These are phyloP conservation scores for Clarias batrachus DNA, from an alignment of 2,113 vertebrate genomes.

Conservation along the genomic window DNA sequence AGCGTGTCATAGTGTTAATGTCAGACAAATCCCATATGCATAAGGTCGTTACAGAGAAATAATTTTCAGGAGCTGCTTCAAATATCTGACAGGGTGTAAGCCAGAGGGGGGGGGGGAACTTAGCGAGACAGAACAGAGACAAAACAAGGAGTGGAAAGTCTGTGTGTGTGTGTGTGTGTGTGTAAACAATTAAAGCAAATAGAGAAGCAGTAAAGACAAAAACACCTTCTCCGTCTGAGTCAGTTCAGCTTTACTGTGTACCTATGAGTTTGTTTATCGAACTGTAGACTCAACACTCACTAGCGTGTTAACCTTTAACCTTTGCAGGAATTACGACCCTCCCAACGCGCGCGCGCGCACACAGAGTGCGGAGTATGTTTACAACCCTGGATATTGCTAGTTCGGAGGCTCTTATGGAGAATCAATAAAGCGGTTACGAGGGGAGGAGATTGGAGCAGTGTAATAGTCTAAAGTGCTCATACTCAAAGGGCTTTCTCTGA, in stretches of 20 bases:
- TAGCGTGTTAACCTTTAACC: conserved; percentile 35
- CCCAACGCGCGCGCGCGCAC: neutral
- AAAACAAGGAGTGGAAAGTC: neutral
- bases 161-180: neutral
- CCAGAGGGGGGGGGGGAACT: neutral
- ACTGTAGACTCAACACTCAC: conserved; percentile 31
- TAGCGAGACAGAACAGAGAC: neutral
- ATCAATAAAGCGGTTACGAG: conserved; percentile 56
- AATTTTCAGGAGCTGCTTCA: neutral
- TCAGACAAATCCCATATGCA: neutral
- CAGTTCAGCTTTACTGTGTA: neutral
- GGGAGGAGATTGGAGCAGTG: conserved; percentile 50
- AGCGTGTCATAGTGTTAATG: neutral
- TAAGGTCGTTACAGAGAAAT: neutral
- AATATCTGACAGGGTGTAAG: neutral
- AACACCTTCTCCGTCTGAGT: neutral
- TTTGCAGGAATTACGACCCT: conserved; percentile 25
- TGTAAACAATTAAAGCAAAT: conserved; percentile 23
- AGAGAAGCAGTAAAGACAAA: neutral
- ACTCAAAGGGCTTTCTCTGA: conserved; percentile 45
- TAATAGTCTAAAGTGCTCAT: conserved; percentile 54
- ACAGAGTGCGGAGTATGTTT: conserved; percentile 40
- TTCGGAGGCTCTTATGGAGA: conserved; percentile 52
- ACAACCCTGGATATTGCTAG: conserved; percentile 51
- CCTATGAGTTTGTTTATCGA: conserved; percentile 26